phyloP scores from a whole-genome alignment of 2,113 vertebrate species.

The Patagioenas fasciata region DNA sequence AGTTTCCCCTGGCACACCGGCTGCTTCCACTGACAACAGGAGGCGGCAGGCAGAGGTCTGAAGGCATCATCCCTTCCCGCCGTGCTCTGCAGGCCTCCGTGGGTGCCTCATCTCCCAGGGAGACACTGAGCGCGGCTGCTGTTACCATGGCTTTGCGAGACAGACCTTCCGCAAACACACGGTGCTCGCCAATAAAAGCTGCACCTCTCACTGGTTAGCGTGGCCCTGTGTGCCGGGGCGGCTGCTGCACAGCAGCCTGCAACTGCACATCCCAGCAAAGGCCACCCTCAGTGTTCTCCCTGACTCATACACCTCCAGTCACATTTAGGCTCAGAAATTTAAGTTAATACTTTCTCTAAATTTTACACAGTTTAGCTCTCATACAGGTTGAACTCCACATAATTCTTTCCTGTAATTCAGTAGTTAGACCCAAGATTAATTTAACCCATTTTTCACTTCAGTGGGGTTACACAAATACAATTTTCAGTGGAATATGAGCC shows the following conservation, averaged over 20 bases:
- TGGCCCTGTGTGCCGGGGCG: neutral
- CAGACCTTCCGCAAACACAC: neutral
- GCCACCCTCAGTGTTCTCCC: neutral
- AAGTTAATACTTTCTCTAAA: neutral
- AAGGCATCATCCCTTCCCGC: neutral
- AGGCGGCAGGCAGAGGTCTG: neutral
- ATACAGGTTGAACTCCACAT: neutral
- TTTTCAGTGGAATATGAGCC: neutral
- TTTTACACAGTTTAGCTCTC: neutral
- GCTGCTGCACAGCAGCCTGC: neutral
- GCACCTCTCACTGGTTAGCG: neutral
- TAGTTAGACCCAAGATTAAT: neutral
- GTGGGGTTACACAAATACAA: neutral
- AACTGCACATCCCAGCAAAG: neutral
- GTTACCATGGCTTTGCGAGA: neutral
- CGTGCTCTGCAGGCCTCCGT: neutral
- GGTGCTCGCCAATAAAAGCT: neutral
- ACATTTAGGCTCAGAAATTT: neutral
- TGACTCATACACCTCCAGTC: accelerated
- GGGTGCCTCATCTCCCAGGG: neutral
- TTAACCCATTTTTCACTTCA: neutral
- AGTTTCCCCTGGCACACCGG: neutral
- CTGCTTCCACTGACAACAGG: accelerated
- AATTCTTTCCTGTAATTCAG: neutral
- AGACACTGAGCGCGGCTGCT: neutral